A percentile compares a stretch with the other conserved stretches of the same genome.
These are phyloP conservation scores for Eleutherodactylus coqui DNA, from an alignment of 2,797 vertebrate species.

Conservation along the genomic window DNA sequence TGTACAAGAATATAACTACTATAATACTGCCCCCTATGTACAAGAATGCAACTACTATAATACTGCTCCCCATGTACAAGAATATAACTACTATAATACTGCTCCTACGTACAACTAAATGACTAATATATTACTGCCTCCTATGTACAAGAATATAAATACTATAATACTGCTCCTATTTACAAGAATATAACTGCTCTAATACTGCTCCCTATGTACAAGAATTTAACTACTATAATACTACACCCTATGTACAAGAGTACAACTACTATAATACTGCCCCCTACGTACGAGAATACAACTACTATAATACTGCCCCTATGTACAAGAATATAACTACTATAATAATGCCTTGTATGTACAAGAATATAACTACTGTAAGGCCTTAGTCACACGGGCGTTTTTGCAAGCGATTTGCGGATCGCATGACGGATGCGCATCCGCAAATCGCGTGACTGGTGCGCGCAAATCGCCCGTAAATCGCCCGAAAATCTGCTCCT, in stretches of 20 bases:
- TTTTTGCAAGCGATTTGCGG: too few relatives aligned
- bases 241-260: neutral
- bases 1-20: constrained; percentile 16
- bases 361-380: constrained; percentile 11
- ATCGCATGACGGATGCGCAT: too few relatives aligned
- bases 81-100: constrained; percentile 7
- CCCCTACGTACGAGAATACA: neutral
- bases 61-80: neutral
- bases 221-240: constrained; percentile 2
- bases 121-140: neutral
- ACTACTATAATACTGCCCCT: constrained; percentile 18
- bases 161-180: neutral
- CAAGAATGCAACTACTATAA: neutral
- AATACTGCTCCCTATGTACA: neutral
- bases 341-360: neutral
- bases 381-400: too few relatives aligned
- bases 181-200: neutral
- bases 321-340: constrained; percentile 8
- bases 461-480: too few relatives aligned
- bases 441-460: too few relatives aligned
- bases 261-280: constrained; percentile 19
- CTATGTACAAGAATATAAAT: neutral
- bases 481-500: too few relatives aligned
- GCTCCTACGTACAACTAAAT: neutral
- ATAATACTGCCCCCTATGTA: neutral